A percentile compares a stretch with the other conserved stretches of the same genome.
These are phyloP conservation scores for Cremastinae sp. DNA, from an alignment of 2,888 invertebrate genomes.

Conservation along the genomic window DNA sequence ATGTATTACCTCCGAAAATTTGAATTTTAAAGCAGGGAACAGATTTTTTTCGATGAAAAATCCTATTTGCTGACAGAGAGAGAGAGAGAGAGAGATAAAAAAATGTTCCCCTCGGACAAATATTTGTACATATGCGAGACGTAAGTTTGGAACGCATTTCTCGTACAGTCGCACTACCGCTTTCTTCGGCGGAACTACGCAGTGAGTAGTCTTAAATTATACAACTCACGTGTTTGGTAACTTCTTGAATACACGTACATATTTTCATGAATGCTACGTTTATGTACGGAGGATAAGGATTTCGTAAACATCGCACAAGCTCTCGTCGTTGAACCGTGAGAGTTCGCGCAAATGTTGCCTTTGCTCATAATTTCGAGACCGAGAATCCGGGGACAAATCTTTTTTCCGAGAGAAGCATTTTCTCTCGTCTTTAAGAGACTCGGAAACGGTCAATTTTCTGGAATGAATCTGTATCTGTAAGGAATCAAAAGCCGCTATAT, in stretches of 20 bases:
- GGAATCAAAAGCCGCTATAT: too few relatives aligned
- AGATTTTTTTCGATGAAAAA: too few relatives aligned
- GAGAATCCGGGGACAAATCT: constrained; percentile 11
- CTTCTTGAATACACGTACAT: constrained; percentile 15
- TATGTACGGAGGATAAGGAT: constrained; percentile 5
- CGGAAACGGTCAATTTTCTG: too few relatives aligned
- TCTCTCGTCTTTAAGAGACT: too few relatives aligned
- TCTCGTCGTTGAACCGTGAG: constrained; percentile 29
- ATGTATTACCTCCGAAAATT: too few relatives aligned
- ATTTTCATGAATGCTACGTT: neutral
- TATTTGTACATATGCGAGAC: constrained; percentile 25
- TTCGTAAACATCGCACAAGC: constrained; percentile 52
- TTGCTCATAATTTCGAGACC: constrained; percentile 4
- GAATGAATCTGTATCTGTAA: too few relatives aligned
- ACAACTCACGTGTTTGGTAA: constrained; percentile 53
- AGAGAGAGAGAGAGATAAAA: too few relatives aligned
- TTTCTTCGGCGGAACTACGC: constrained; percentile 58
- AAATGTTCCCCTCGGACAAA: constrained; percentile 9
- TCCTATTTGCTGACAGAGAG: too few relatives aligned
- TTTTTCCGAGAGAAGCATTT: neutral
- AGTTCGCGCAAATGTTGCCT: constrained; percentile 29
- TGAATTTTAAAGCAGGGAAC: too few relatives aligned
- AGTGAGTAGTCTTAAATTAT: constrained; percentile 50
- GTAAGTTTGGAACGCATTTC: constrained; percentile 5
- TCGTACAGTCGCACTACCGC: constrained; percentile 46